phyloP scores from a whole-genome alignment of 1,140 invertebrate genomes.

The Penaeus indicus region DNA sequence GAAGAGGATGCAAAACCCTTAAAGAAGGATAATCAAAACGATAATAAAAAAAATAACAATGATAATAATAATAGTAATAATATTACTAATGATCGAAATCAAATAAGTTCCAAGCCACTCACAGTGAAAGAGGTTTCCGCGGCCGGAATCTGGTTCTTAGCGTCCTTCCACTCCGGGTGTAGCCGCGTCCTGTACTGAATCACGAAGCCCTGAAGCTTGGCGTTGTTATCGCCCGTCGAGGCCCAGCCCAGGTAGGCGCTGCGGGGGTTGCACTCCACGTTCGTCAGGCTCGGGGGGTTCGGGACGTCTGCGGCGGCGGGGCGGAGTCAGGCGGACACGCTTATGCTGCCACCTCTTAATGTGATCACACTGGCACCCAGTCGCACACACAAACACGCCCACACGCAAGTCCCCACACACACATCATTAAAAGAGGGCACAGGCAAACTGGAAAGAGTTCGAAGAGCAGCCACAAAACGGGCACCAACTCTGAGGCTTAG shows the following conservation, averaged over 20 bases:
- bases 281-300: conserved; percentile 35
- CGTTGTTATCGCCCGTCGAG: conserved; percentile 39
- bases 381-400: not conserved
- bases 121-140: conserved; percentile 52
- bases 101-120: not conserved
- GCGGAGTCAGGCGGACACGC: too few species aligned
- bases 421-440: not conserved
- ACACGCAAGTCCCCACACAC: not conserved
- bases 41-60: too few species aligned
- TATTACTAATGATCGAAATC: too few species aligned
- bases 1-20: too few species aligned
- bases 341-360: not conserved
- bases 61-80: too few species aligned
- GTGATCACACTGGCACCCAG: not conserved
- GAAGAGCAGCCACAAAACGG: too few species aligned
- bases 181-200: conserved; percentile 43
- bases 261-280: conserved; percentile 23
- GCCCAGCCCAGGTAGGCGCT: conserved; percentile 48
- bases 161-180: conserved; percentile 46
- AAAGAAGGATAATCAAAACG: too few species aligned
- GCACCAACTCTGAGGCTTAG: too few species aligned
- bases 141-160: conserved; percentile 43
- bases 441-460: too few species aligned
- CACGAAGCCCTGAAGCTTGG: conserved; percentile 26
- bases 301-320: conserved; percentile 33